Evolutionary conservation across 2,113 vertebrate genomes (phyloP).

Genomic region (Amphiprion ocellaris): DNA sequence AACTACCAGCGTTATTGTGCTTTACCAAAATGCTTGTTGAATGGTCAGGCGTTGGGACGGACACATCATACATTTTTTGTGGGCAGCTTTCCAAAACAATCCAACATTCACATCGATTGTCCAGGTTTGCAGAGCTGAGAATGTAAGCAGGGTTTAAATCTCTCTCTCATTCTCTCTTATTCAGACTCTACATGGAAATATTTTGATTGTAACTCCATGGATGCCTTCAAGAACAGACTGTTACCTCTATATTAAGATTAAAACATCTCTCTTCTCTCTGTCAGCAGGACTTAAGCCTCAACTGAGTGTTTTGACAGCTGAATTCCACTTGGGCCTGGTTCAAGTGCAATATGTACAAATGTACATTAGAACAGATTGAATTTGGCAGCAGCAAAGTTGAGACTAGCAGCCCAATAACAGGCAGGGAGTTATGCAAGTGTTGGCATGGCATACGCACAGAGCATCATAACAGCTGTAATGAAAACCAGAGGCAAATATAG

Average conservation of each 20-base stretch:
- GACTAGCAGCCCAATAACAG: conserved; percentile 52
- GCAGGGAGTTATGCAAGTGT: conserved; percentile 65
- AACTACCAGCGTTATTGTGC: background rate
- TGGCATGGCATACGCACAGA: conserved; percentile 61
- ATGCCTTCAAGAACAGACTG: background rate
- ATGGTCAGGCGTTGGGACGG: background rate
- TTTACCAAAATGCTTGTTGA: background rate
- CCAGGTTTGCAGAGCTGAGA: too few relatives aligned
- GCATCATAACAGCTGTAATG: conserved; percentile 78
- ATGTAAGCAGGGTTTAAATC: too few relatives aligned
- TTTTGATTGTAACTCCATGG: background rate
- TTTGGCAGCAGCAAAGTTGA: conserved; percentile 36
- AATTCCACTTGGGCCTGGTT: background rate
- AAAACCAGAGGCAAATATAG: conserved; percentile 66
- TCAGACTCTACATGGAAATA: background rate
- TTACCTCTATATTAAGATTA: too few relatives aligned
- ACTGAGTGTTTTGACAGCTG: background rate
- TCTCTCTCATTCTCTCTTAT: too few relatives aligned
- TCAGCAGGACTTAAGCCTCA: background rate
- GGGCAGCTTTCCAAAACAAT: background rate
- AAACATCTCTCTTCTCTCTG: background rate
- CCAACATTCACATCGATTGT: background rate
- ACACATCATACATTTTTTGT: background rate
- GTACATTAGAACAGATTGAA: conserved; percentile 8
- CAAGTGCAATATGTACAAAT: background rate